These are phyloP conservation scores for Pimpla rufipes DNA, from an alignment of 2,888 invertebrate species.

Conservation along the genomic window DNA sequence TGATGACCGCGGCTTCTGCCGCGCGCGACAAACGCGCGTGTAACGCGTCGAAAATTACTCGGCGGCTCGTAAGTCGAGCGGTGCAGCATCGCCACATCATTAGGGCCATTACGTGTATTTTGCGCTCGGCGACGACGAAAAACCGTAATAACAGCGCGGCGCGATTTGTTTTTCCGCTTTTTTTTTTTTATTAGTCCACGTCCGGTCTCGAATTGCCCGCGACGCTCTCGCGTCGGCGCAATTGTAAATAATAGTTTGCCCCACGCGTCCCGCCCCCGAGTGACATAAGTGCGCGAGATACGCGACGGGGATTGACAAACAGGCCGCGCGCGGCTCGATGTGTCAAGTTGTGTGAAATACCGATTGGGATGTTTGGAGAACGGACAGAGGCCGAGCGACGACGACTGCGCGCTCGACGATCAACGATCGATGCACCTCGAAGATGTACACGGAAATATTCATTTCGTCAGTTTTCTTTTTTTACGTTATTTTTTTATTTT, in stretches of 20 bases:
- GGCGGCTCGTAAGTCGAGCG: too few relatives aligned
- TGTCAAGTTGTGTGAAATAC: constrained; percentile 24
- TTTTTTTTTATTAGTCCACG: constrained; percentile 17
- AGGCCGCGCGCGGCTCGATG: background rate
- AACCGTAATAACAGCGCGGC: constrained; percentile 15
- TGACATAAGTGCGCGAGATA: constrained; percentile 10
- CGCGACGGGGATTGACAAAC: constrained; percentile 2
- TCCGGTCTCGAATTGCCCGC: constrained; percentile 46
- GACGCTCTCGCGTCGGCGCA: constrained; percentile 19
- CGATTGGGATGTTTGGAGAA: constrained; percentile 43
- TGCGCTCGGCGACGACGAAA: constrained; percentile 4
- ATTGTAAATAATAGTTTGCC: constrained; percentile 37
- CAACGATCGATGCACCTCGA: too few relatives aligned
- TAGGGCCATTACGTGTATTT: constrained; percentile 19
- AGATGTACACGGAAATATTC: background rate
- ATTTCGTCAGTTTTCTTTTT: too few relatives aligned
- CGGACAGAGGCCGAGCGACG: background rate
- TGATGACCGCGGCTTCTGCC: background rate
- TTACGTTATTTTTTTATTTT: too few relatives aligned
- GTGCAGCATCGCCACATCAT: background rate
- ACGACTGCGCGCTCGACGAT: too few relatives aligned
- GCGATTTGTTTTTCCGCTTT: constrained; percentile 5
- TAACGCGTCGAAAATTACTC: constrained; percentile 6
- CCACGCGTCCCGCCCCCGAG: constrained; percentile 1
- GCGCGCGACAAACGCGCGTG: constrained; percentile 14